Base-by-base conservation (phyloP, 2,888 invertebrate species). In the Biston betularia region DNA sequence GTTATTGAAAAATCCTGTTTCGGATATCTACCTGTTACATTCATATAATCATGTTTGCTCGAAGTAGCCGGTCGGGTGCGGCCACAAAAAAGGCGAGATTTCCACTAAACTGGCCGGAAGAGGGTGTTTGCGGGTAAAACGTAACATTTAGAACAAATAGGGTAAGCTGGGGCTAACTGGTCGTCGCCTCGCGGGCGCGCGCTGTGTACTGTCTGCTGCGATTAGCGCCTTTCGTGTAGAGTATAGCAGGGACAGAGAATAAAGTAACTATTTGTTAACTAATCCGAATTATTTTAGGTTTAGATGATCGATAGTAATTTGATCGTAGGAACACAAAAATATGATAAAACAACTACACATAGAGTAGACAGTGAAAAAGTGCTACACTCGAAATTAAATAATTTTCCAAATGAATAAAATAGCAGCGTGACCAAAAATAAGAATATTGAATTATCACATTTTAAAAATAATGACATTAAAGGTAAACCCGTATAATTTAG, bases 31-130 rank as follows among this genome's bases (percentile, higher is more conserved):
- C 53, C 49, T 58, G 62, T 59, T 75, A 73, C 72, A 68, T 70
- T 75, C 70, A 62, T 59, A 70, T 74, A 50, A 69, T 70, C 59
- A 67, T 80, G 70, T 82, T 81, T 80, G 71, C 77, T 66, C 75
- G 80, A 84, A 83, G 86, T 84, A 87, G 87, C 85, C 68, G 68
- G 78, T 70, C 80, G 81, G 85, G 81, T 81, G 85, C 81, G 81
- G 85, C 67, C 75, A 80, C 79, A 83, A 89, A 88, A 46, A 89
- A 88, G 83, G 86, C 83, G 86, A 83, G 83, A 85, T 84, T 92
- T 92, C 91, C 85, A 89, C 86, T 87, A 87, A 92, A 79, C 84
- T 80, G 77, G 80, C 85, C 91, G 92, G 92, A 91, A 91, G 87
- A 88, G 84, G 87, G 85, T 85, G 87, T 89, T 90, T 86, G 85